These are phyloP conservation scores for Protonibea diacanthus DNA, from an alignment of 2,797 vertebrate genomes.

Conservation along the genomic window DNA sequence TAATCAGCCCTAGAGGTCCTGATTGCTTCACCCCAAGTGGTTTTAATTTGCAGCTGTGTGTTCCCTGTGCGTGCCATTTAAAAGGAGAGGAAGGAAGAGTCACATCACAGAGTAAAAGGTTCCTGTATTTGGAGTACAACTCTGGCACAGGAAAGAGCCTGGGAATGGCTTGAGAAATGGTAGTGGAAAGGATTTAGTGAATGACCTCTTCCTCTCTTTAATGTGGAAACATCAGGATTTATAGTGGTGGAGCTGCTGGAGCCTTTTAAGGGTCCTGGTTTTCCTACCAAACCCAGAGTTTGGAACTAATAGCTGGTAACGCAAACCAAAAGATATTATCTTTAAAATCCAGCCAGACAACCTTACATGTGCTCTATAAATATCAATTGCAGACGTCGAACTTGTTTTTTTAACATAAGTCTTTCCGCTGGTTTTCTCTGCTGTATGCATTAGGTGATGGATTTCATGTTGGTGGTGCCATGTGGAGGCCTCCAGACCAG, in stretches of 20 bases:
- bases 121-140: neutral
- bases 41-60: constrained; percentile 16
- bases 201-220: constrained; percentile 44
- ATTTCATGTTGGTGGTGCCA: constrained; percentile 43
- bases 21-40: constrained; percentile 13
- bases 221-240: constrained; percentile 62
- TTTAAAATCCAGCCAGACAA: constrained; percentile 27
- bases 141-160: constrained; percentile 3
- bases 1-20: neutral
- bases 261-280: constrained; percentile 13
- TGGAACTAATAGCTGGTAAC: constrained; percentile 21
- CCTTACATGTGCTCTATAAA: constrained; percentile 1
- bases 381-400: constrained; percentile 22
- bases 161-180: constrained; percentile 22
- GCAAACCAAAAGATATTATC: constrained; percentile 6
- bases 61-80: constrained; percentile 19
- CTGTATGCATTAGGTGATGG: constrained; percentile 44
- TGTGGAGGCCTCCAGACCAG: constrained; percentile 38
- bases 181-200: constrained; percentile 23
- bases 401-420: neutral
- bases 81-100: neutral
- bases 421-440: constrained; percentile 22
- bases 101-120: neutral
- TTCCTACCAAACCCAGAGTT: constrained; percentile 36
- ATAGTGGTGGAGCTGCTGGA: constrained; percentile 25